These are phyloP conservation scores for Brachyrhaphis roseni DNA, from an alignment of 2,797 vertebrate genomes.

Conservation along the genomic window DNA sequence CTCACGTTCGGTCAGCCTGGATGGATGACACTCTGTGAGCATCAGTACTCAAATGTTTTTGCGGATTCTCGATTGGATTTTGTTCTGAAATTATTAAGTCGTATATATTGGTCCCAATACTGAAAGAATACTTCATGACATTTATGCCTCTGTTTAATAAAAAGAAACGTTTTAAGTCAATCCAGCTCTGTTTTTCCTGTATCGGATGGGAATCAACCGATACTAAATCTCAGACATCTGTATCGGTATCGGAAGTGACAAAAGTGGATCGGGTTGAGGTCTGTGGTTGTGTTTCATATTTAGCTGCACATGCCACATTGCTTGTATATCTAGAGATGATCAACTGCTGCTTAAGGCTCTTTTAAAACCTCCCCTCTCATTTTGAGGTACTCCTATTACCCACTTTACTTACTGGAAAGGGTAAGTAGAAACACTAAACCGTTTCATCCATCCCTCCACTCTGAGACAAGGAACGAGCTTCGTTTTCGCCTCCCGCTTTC, in stretches of 20 bases:
- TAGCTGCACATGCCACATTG: not conserved
- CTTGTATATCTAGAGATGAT: not conserved
- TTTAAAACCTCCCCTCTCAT: not conserved
- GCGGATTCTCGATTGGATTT: not conserved
- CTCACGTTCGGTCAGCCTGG: not conserved
- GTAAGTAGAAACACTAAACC: slow-evolving; percentile 27
- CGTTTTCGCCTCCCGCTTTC: slow-evolving; percentile 51
- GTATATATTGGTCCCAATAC: too few relatives aligned
- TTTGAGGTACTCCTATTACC: not conserved
- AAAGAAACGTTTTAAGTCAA: too few relatives aligned
- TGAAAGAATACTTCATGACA: too few relatives aligned
- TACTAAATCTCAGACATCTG: too few relatives aligned
- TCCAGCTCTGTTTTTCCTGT: too few relatives aligned
- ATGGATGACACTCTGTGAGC: not conserved
- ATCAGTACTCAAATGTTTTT: not conserved
- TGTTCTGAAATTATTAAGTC: not conserved
- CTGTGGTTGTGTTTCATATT: not conserved
- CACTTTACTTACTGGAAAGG: not conserved
- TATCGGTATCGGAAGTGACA: too few relatives aligned
- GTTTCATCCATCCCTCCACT: slow-evolving; percentile 25
- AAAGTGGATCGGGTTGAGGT: not conserved
- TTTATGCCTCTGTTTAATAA: too few relatives aligned
- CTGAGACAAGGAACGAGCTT: slow-evolving; percentile 34
- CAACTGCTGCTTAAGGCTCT: not conserved
- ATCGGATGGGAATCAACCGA: too few relatives aligned